Base-by-base conservation (phyloP, 1,140 invertebrate species). In the Sesamia nonagrioides region DNA sequence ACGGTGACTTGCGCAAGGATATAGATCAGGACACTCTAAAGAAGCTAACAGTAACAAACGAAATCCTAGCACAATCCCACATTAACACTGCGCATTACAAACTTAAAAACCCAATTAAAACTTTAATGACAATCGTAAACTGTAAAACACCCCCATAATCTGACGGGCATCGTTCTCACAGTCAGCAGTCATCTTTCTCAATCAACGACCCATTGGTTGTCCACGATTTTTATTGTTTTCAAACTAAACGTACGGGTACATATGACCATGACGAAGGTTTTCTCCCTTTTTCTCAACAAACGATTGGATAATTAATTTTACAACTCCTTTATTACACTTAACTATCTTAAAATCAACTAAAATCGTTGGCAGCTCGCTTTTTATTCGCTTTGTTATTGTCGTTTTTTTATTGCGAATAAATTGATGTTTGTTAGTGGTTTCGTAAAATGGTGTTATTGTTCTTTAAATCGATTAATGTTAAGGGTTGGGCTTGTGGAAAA, bases 191-290 rank as follows among this genome's bases (percentile, higher is more conserved):
- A 94, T 94, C 92, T 92, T 92, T 94, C 90, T 93, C 92, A 93
- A 94, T 94, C 92, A 92, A 87, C 92, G 80, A 83, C 52, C 86
- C 88, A 91, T 91, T 85, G 86, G 88, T 80, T 86, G 88, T 58
- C 50, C 73, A 92, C 86, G 89, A 91, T 93, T 94, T 94, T 94
- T 93, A 93, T 94, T 94, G 91, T 93, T 94, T 94, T 92, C 89
- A 72, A 86, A 88, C 89, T 89, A 91, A 94, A 89, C 86, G 87
- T 88, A 90, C 86, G 88, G 86, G 86, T 79, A 77, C 72, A 45
- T 50, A 50, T n/a, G 52, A 60, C 15, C 48, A 17, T 21, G 61
- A 66, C 27, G 2, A 35, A 50, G 37, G 78, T 82, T 77, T 86
- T 89, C 87, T 89, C 88, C 87, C 82, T 84, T 80, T 78, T 83